Percentiles rank a stretch among this genome's conserved stretches.
Conservation (phyloP, 2,888 invertebrate genomes). For the Spodoptera exigua region DNA sequence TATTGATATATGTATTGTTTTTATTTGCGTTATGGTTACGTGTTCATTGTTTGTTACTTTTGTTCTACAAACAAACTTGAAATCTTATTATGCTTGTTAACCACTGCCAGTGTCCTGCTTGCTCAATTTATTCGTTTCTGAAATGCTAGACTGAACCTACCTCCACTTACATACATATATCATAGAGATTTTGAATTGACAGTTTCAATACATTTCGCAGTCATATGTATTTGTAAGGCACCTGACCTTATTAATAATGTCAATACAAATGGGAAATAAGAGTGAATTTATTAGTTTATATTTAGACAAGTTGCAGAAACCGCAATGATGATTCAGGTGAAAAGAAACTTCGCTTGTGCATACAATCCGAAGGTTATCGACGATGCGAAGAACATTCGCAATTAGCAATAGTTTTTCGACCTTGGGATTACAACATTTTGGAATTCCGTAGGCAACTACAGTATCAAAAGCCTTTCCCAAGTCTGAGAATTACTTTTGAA, state of each 20-base stretch:
- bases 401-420: not conserved
- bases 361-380: constrained; percentile 3
- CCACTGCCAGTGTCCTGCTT: too few relatives aligned
- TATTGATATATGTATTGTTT: constrained; percentile 15
- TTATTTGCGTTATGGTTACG: constrained; percentile 11
- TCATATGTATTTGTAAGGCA: not conserved
- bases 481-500: too few relatives aligned
- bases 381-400: constrained; percentile 4
- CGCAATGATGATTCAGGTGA: constrained; percentile 28
- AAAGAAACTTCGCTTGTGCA: constrained; percentile 11
- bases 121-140: too few relatives aligned
- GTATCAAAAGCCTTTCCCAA: too few relatives aligned
- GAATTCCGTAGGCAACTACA: too few relatives aligned
- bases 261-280: constrained; percentile 10
- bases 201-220: not conserved
- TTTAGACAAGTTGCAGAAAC: constrained; percentile 10
- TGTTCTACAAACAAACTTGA: too few relatives aligned
- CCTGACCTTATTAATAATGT: not conserved
- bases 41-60: not conserved
- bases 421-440: not conserved
- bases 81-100: too few relatives aligned
- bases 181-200: not conserved
- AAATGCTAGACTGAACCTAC: too few relatives aligned
- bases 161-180: not conserved
- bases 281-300: constrained; percentile 1